These are phyloP conservation scores for Phania funesta DNA, from an alignment of 2,888 invertebrate genomes.

Conservation along the genomic window DNA sequence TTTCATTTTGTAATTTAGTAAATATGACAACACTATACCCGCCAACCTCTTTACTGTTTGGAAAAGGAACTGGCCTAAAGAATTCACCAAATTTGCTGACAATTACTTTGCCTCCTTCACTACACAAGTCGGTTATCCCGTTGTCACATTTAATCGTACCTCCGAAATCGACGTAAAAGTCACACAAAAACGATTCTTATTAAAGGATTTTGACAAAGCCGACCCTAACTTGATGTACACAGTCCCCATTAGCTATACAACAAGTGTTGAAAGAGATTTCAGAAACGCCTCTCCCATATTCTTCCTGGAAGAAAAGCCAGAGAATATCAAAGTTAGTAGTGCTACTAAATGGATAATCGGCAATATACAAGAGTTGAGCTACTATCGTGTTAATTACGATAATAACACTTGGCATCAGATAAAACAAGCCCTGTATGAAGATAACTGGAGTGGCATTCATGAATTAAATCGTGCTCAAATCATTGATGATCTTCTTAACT, in stretches of 20 bases:
- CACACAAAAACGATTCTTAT: constrained; percentile 76
- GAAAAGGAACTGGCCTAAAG: constrained; percentile 74
- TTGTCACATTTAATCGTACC: constrained; percentile 81
- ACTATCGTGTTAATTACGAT: constrained; percentile 87
- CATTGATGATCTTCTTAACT: constrained; percentile 89
- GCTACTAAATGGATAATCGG: constrained; percentile 74
- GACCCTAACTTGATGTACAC: constrained; percentile 71
- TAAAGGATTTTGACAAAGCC: constrained; percentile 71
- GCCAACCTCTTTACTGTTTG: constrained; percentile 81
- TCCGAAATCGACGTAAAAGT: constrained; percentile 68
- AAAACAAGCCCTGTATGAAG: constrained; percentile 64
- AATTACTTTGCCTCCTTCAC: constrained; percentile 83
- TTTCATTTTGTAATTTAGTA: constrained; percentile 64
- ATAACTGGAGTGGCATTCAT: constrained; percentile 81
- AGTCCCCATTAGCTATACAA: constrained; percentile 77
- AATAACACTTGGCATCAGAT: constrained; percentile 82
- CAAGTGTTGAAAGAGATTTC: constrained; percentile 71
- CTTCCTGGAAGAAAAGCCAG: constrained; percentile 64
- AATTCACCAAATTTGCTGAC: constrained; percentile 72
- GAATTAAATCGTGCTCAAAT: constrained; percentile 88
- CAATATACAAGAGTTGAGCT: constrained; percentile 78
- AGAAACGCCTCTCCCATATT: constrained; percentile 71
- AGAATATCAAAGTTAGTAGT: neutral
- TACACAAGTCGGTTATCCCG: constrained; percentile 85
- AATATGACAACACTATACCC: constrained; percentile 79